Percentiles rank a stretch among this genome's conserved stretches.
Conservation (phyloP, 2,888 invertebrate genomes). For the Lepidocyrtoides sp. region DNA sequence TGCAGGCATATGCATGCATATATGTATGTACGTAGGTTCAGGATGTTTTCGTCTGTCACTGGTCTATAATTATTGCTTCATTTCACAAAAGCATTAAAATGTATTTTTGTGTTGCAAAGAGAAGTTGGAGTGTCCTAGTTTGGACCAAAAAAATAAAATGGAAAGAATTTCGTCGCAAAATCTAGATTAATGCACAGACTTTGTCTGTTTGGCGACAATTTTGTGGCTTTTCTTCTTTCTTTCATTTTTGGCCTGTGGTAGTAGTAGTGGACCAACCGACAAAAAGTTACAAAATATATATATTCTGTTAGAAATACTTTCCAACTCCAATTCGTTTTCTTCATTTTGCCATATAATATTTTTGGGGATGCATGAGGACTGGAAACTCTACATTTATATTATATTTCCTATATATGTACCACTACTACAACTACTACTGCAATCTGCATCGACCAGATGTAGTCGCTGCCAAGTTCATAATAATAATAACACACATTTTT, state of each 20-base stretch:
- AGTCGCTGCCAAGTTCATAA: conserved; percentile 20
- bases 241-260: not conserved
- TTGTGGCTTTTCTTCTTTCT: conserved; percentile 25
- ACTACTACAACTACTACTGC: no score
- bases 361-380: no score
- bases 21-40: no score
- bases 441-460: not conserved
- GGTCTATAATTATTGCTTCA: not conserved
- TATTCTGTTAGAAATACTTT: not conserved
- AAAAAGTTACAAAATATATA: not conserved
- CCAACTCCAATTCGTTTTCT: not conserved
- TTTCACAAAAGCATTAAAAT: not conserved
- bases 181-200: conserved; percentile 19
- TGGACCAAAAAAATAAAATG: not conserved
- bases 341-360: not conserved
- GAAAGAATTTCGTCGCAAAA: not conserved
- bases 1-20: no score
- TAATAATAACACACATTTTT: conserved; percentile 33
- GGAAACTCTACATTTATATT: no score
- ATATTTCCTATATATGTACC: no score
- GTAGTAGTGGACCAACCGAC: not conserved
- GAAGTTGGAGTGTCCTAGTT: not conserved
- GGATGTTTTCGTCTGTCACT: conserved; percentile 8
- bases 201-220: conserved; percentile 19
- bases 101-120: not conserved